phyloP scores from a whole-genome alignment of 2,113 vertebrate species.

The Gallinago undulata region DNA sequence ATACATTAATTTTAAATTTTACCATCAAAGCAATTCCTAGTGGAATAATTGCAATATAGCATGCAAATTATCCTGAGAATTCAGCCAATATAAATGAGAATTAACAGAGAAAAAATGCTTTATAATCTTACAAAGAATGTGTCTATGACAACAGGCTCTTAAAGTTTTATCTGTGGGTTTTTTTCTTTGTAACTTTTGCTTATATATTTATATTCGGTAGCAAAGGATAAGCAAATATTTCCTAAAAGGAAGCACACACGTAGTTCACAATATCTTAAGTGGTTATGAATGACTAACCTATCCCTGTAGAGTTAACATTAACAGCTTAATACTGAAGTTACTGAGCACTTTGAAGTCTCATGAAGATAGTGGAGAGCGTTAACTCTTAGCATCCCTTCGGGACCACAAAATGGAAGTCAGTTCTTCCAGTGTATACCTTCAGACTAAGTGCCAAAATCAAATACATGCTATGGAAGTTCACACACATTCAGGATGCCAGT shows the following conservation, averaged over 20 bases:
- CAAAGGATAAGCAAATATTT: background rate
- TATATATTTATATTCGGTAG: background rate
- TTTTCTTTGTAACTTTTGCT: background rate
- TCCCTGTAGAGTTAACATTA: background rate
- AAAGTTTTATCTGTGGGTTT: background rate
- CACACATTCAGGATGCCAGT: background rate
- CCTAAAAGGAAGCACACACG: background rate
- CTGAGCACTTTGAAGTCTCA: background rate
- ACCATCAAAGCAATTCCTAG: slow-evolving; percentile 36
- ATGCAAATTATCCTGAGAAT: background rate
- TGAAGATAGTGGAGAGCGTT: background rate
- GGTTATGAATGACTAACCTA: background rate
- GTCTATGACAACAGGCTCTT: background rate
- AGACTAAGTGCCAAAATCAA: background rate
- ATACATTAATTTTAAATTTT: slow-evolving; percentile 31
- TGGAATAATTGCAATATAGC: background rate
- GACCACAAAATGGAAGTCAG: background rate
- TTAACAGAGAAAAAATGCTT: background rate
- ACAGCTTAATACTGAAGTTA: background rate
- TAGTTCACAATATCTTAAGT: background rate
- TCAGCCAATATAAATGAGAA: background rate
- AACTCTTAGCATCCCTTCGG: background rate
- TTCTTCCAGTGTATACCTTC: background rate
- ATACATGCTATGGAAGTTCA: background rate
- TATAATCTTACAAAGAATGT: background rate